These are phyloP conservation scores for Camelus dromedarius DNA, from an alignment of 2,113 vertebrate species.

Conservation along the genomic window DNA sequence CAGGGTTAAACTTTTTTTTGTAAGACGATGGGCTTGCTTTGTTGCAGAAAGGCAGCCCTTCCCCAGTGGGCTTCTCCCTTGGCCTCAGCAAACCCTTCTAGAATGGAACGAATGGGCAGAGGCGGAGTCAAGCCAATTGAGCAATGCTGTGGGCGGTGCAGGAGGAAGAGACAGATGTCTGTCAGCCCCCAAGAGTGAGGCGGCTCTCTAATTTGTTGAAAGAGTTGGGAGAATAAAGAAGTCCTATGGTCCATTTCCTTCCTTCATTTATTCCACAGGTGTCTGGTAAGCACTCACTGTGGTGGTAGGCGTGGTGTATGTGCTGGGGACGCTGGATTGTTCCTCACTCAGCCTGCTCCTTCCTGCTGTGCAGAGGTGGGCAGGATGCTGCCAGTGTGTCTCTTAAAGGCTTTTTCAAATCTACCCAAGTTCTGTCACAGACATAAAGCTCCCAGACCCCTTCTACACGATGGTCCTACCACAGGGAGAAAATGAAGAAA, in stretches of 20 bases:
- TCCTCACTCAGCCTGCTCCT: neutral
- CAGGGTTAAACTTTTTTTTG: neutral
- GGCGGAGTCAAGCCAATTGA: neutral
- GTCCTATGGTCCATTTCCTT: neutral
- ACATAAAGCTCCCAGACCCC: neutral
- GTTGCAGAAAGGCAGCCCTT: neutral
- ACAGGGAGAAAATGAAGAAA: neutral
- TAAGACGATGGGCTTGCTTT: neutral
- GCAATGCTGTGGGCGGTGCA: too few relatives aligned
- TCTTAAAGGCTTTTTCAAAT: neutral
- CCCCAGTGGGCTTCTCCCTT: neutral
- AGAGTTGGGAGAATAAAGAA: neutral
- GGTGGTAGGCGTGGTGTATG: too few relatives aligned
- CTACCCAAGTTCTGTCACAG: neutral
- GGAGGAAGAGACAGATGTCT: neutral
- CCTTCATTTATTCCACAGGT: neutral
- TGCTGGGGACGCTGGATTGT: accelerated
- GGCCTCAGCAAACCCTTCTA: neutral
- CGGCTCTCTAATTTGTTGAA: neutral
- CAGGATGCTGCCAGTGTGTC: neutral
- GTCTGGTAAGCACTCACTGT: neutral
- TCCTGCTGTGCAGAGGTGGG: neutral
- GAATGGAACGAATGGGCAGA: neutral
- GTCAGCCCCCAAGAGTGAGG: neutral
- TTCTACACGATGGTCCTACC: neutral